Base-by-base conservation (phyloP, 2,797 vertebrate species). In the Australoheros facetus region DNA sequence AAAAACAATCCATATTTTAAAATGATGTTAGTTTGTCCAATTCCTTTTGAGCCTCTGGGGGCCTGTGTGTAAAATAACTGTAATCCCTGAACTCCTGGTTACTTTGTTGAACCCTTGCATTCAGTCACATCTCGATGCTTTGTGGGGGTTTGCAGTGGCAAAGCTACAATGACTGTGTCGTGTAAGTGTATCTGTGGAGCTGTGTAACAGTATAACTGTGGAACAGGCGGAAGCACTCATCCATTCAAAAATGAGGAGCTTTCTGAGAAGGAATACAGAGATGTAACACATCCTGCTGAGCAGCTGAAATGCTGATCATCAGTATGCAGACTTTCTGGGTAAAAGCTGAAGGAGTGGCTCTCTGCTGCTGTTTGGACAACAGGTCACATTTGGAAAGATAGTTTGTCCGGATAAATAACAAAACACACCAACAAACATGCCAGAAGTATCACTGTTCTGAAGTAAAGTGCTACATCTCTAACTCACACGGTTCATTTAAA, bases 381-480 rank as follows among this genome's bases (percentile, higher is more conserved):
- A 0, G 2, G n/a, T 16, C n/a, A 5, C 59, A 62, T 0, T 8
- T 42, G 37, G 21, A 0, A 0, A 2, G 13, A 26, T 2, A 6
- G 60, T 10, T 42, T 10, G 13, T 26, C 14, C 39, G n/a, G 37
- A 1, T 0, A 34, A 4, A 0, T 10, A 57, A 34, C 2, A 5
- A 48, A 48, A 48, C 12, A 14, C 4, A 14, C 5, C 19, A 51
- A 51, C 4, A 9, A 19, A 5, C 9, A 3, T 3, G 8, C 3
- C 34, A 8, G 3, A 9, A 62, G 0, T 1, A 23, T 21, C 6
- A 42, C 34, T 16, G 0, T 0, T 3, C 32, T 60, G 58, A 21
- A 5, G 59, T 3, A 6, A 2, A 12, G 56, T 2, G 37, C 0
- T 0, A n/a, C 12, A 0, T 8, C 34, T 5, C 13, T 5, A 45